Conservation (phyloP, 2,797 vertebrate genomes). For the Neosilurus hyrtlii region DNA sequence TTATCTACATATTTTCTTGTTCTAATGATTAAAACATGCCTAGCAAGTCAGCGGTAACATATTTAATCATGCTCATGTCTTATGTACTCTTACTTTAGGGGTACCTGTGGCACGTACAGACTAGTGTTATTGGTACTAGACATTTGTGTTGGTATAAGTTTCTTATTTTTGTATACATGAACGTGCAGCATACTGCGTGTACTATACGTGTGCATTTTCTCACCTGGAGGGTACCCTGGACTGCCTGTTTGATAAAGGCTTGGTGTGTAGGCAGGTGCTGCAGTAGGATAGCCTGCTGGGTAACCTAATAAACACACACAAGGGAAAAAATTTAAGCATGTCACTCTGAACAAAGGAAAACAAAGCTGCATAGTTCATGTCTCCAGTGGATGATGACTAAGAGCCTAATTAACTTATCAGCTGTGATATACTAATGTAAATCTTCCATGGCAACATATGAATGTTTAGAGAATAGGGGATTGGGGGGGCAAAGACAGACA, state of each 20-base stretch:
- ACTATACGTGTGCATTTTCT: conserved; percentile 52
- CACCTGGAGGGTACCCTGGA: conserved; percentile 96
- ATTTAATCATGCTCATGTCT: neutral
- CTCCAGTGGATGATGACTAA: conserved; percentile 6
- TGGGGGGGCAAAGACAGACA: too few relatives aligned
- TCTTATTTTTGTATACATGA: neutral
- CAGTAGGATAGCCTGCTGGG: conserved; percentile 89
- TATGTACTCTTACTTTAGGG: neutral
- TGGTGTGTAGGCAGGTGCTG: conserved; percentile 92
- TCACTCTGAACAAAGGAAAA: neutral
- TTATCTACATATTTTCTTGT: too few relatives aligned
- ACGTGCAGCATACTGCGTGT: conserved; percentile 19
- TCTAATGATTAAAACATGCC: too few relatives aligned
- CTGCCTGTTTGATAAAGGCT: conserved; percentile 95
- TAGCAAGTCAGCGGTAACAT: too few relatives aligned
- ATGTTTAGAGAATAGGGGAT: neutral
- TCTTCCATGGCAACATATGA: conserved; percentile 41
- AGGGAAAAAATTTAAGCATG: neutral
- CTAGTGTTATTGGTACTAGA: neutral
- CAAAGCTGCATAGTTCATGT: neutral
- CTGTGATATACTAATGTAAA: conserved; percentile 49
- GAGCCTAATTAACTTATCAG: conserved; percentile 22
- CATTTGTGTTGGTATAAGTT: neutral
- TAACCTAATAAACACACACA: conserved; percentile 77
- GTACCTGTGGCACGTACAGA: neutral